These are phyloP conservation scores for Nycticebus coucang DNA, from an alignment of 2,113 vertebrate genomes.

Conservation along the genomic window DNA sequence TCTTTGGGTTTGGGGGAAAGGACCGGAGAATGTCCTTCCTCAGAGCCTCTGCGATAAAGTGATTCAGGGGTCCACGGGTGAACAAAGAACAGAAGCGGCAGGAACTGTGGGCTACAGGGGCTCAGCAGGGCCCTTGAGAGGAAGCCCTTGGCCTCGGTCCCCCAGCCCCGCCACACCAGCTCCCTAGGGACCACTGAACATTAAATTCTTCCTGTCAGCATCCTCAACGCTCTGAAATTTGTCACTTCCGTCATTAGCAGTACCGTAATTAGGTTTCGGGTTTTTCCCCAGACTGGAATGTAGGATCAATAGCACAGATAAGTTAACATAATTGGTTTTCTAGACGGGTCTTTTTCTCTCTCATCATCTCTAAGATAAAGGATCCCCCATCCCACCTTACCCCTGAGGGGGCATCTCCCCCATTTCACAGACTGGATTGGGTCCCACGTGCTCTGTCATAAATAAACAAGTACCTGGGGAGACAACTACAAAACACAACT, in stretches of 20 bases:
- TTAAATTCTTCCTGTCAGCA: neutral
- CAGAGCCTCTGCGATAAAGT: neutral
- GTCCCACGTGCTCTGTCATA: rapidly evolving
- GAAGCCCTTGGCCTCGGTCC: rapidly evolving
- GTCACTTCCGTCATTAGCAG: neutral
- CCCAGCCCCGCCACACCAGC: rapidly evolving
- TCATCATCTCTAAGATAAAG: rapidly evolving
- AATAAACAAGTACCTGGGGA: neutral
- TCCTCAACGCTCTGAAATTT: rapidly evolving
- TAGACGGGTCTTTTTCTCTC: neutral
- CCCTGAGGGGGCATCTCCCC: rapidly evolving
- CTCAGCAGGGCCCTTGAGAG: rapidly evolving
- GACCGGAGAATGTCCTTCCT: rapidly evolving
- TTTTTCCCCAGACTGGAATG: neutral
- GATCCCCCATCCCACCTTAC: rapidly evolving
- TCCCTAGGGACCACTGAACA: neutral
- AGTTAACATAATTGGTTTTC: neutral
- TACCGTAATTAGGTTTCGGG: neutral
- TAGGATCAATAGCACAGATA: neutral
- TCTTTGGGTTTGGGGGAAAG: constrained; percentile 9
- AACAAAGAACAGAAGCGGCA: rapidly evolving
- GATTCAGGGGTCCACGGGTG: rapidly evolving
- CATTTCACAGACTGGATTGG: neutral
- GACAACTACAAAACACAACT: rapidly evolving
- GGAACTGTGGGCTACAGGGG: rapidly evolving